Evolutionary conservation across 2,888 invertebrate genomes (phyloP), one percentile per base, ranked within the genome.

Genomic region (Lithosia quadra): DNA sequence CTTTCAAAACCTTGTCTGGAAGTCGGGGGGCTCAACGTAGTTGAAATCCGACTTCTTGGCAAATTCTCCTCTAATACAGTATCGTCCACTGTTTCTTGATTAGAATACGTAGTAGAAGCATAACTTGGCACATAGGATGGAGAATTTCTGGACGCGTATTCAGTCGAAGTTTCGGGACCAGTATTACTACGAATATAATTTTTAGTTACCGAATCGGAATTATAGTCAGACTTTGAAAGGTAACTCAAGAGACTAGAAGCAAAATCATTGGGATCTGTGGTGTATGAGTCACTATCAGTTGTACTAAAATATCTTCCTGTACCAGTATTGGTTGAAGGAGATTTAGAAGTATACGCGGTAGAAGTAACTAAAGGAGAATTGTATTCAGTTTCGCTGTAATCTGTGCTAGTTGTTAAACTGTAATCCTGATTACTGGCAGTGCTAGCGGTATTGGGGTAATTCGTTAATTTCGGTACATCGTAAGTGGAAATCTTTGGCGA

Each of bases 101-200:
- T 77, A 36, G 72, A 68, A 65, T 71, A 75, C n/a, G 77, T 73
- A 4, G 71, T 71, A 24, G 78, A 49, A 33, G 73, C 74, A 72
- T 75, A 81, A 18, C 73, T 73, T 0, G 83, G 71, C 3, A 76
- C 73, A 43, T 76, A 78, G 9, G 80, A 69, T 0, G 76, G 68
- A 9, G 78, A 72, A 53, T 68, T 71, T 58, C 69, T 82, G 0
- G 73, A 39, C 0, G 60, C 55, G 36, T 64, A 75, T 28, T 80
- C 83, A 49, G 81, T 80, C 60, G 75, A 79, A 34, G 81, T 78
- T 11, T 81, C 80, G 33, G 66, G 39, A 58, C 69, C 79, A 0
- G 80, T 73, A 9, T 70, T 77, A 9, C 68, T 61, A 60, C 70
- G 70, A 2, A 58, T 9, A 36, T 68, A 81, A 61, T 74, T 73